These are phyloP conservation scores for Drosophila jambulina DNA, from an alignment of 1,140 invertebrate species.

Conservation along the genomic window DNA sequence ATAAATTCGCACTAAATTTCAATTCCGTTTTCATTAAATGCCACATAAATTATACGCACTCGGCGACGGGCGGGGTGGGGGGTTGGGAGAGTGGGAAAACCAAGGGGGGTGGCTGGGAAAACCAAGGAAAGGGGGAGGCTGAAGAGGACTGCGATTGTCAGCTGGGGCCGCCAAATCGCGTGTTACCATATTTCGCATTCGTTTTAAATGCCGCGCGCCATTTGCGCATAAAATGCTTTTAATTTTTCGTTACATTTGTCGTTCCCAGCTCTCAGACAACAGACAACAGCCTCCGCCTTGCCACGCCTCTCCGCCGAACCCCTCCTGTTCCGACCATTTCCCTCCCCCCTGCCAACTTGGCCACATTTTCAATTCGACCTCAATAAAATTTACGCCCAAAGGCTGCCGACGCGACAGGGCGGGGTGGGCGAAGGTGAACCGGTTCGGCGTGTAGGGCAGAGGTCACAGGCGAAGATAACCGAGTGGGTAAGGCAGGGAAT, in stretches of 20 bases:
- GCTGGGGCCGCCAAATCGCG: slow-evolving; percentile 69
- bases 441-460: slow-evolving; percentile 3
- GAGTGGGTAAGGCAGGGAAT: background rate
- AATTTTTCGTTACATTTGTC: slow-evolving; percentile 78
- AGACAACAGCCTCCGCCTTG: slow-evolving; percentile 20
- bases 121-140: background rate
- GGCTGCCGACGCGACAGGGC: slow-evolving; percentile 8
- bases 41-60: slow-evolving; percentile 81
- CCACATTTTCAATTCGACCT: slow-evolving; percentile 83
- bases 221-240: slow-evolving; percentile 82
- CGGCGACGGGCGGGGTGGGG: background rate
- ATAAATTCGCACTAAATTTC: slow-evolving; percentile 83
- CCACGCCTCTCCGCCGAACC: background rate
- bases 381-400: slow-evolving; percentile 75
- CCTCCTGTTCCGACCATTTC: background rate
- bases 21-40: slow-evolving; percentile 83
- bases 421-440: slow-evolving; percentile 17
- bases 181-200: slow-evolving; percentile 79
- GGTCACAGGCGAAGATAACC: slow-evolving; percentile 34
- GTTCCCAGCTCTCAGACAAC: slow-evolving; percentile 15
- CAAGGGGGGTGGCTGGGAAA: background rate
- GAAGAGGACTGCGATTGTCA: slow-evolving; percentile 13
- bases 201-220: slow-evolving; percentile 78
- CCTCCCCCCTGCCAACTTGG: slow-evolving; percentile 36
- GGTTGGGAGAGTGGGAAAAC: background rate